These are phyloP conservation scores for Thereva nobilitata DNA, from an alignment of 2,888 invertebrate species.

Conservation along the genomic window DNA sequence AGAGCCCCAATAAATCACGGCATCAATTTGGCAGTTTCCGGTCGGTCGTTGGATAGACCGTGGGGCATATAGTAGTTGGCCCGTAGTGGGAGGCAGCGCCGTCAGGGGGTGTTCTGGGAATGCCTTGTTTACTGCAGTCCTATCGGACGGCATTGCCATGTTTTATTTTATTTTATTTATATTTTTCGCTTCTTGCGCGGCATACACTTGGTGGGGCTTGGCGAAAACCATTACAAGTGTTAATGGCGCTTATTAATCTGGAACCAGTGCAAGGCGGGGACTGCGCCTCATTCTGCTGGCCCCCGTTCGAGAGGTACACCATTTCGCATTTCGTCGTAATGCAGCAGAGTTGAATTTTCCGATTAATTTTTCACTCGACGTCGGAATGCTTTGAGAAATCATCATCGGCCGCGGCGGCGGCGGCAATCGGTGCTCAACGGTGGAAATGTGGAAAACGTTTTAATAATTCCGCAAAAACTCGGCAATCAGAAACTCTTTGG, in stretches of 20 bases:
- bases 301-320: neutral
- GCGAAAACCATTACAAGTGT: slow-evolving; percentile 17
- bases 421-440: neutral
- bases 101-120: neutral
- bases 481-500: neutral
- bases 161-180: no score
- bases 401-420: neutral
- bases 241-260: slow-evolving; percentile 34
- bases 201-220: no score
- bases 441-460: slow-evolving; percentile 9
- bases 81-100: no score
- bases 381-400: slow-evolving; percentile 5
- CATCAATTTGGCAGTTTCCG: slow-evolving; percentile 27
- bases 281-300: slow-evolving; percentile 5
- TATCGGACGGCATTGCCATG: slow-evolving; percentile 1
- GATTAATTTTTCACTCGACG: slow-evolving; percentile 1
- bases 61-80: no score
- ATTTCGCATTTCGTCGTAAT: neutral
- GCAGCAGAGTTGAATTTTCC: neutral
- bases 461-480: slow-evolving; percentile 12
- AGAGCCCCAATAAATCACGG: slow-evolving; percentile 22
- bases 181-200: no score
- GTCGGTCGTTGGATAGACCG: no score
- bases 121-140: neutral
- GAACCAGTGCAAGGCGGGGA: slow-evolving; percentile 16